A percentile compares a stretch with the other conserved stretches of the same genome.
Evolutionary conservation across 2,113 vertebrate species (phyloP).

Genomic region (Leptobrachium ailaonicum): DNA sequence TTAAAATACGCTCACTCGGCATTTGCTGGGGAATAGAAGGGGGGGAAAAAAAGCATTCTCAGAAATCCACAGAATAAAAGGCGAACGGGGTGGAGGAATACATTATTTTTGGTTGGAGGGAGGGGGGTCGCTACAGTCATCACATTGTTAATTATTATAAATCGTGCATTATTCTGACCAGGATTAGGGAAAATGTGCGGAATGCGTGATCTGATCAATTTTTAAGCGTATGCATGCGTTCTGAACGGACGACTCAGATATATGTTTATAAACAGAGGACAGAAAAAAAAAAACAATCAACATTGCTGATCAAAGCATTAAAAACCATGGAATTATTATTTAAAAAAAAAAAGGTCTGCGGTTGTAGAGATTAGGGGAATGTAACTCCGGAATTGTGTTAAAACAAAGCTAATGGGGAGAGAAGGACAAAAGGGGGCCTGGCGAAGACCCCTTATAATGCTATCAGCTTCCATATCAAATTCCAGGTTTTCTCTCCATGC

Average conservation of each 20-base stretch:
- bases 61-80: background rate
- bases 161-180: background rate
- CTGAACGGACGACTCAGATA: no score
- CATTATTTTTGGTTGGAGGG: no score
- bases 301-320: no score
- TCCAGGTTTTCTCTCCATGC: background rate
- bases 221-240: no score
- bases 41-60: background rate
- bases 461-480: slow-evolving; percentile 7
- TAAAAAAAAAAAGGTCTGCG: background rate
- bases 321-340: no score
- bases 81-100: background rate
- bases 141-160: background rate
- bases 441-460: background rate
- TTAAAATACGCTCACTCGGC: slow-evolving; percentile 15
- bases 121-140: background rate
- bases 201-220: no score
- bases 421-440: background rate
- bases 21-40: background rate
- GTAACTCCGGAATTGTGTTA: background rate
- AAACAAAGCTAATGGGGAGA: background rate
- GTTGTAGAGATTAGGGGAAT: background rate
- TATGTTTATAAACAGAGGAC: no score
- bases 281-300: no score
- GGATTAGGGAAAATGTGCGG: background rate